phyloP scores from a whole-genome alignment of 2,797 vertebrate genomes.

The Peromyscus eremicus region DNA sequence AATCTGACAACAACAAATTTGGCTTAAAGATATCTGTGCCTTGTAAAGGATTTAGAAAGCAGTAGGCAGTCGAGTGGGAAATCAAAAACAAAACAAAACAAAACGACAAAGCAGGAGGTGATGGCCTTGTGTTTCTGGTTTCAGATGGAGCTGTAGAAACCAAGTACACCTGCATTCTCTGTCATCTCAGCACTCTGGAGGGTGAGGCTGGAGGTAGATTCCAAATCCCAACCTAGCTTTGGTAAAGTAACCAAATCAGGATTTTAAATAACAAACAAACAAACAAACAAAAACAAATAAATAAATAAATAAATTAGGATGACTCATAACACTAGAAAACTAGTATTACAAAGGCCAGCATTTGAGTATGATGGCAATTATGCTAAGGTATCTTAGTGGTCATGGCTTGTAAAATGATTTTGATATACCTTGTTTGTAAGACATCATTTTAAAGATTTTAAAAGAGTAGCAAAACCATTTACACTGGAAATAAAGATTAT shows the following conservation, averaged over 20 bases:
- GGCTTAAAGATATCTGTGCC: neutral
- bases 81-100: neutral
- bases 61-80: neutral
- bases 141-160: neutral
- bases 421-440: neutral
- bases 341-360: neutral
- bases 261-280: neutral
- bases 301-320: neutral
- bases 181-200: no score
- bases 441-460: neutral
- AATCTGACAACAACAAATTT: neutral
- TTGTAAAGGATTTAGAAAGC: neutral
- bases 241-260: no score
- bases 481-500: neutral
- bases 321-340: neutral
- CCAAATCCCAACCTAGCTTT: neutral
- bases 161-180: accelerated
- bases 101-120: no score
- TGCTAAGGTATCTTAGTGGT: neutral
- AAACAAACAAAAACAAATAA: neutral
- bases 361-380: neutral
- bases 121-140: neutral
- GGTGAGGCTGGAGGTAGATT: neutral
- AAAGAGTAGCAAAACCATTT: neutral
- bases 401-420: neutral